Evolutionary conservation across 2,797 vertebrate genomes (phyloP).

Genomic region (Tauraco hartlaubi): DNA sequence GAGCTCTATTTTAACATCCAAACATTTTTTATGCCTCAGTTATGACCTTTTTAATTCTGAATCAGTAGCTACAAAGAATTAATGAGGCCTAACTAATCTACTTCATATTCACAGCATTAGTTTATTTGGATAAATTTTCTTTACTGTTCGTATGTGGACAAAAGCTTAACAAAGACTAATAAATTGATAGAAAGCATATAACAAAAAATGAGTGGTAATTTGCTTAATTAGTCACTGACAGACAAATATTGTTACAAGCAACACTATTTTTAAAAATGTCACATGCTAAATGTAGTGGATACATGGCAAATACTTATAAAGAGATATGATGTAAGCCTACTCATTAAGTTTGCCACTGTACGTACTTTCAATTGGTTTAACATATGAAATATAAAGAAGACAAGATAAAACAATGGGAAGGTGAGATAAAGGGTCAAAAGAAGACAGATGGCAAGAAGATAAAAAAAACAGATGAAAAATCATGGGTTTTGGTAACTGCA

Average conservation of each 20-base stretch:
- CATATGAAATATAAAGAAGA: background rate
- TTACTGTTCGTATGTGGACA: background rate
- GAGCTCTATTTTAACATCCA: background rate
- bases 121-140: background rate
- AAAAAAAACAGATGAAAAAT: background rate
- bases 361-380: background rate
- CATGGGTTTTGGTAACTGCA: background rate
- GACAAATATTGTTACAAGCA: background rate
- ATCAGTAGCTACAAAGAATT: background rate
- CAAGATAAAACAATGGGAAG: background rate
- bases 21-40: background rate
- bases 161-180: background rate
- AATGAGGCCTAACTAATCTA: background rate
- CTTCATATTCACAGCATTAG: background rate
- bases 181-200: background rate
- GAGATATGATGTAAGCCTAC: background rate
- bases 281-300: background rate
- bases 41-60: background rate
- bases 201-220: background rate
- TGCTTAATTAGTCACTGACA: background rate
- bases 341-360: background rate
- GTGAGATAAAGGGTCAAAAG: background rate
- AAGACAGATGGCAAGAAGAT: background rate
- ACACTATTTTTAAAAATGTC: background rate
- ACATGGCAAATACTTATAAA: background rate